Evolutionary conservation across 2,113 vertebrate species (phyloP).

Genomic region (Megaceryle maxima): DNA sequence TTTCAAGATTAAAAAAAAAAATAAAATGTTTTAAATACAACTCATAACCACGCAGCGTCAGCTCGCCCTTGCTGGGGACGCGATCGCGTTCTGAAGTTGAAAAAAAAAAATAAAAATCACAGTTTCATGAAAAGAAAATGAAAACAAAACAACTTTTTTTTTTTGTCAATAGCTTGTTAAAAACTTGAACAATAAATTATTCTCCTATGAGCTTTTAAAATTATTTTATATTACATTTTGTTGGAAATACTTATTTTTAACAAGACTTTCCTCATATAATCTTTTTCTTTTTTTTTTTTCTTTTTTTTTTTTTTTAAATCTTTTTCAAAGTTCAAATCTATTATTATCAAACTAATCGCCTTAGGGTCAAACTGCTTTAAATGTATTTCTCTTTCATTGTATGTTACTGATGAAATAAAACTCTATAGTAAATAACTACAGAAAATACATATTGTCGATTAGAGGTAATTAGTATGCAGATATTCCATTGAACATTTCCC

Average conservation of each 20-base stretch:
- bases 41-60: constrained; percentile 70
- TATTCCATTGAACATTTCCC: constrained; percentile 71
- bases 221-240: constrained; percentile 78
- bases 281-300: neutral
- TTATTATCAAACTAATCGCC: constrained; percentile 71
- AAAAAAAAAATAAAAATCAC: constrained; percentile 62
- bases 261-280: constrained; percentile 49
- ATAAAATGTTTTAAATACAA: constrained; percentile 79
- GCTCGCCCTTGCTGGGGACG: constrained; percentile 62
- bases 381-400: constrained; percentile 58
- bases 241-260: constrained; percentile 64
- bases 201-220: constrained; percentile 67
- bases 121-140: constrained; percentile 84
- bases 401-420: constrained; percentile 74
- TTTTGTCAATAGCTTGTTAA: constrained; percentile 66
- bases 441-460: constrained; percentile 76
- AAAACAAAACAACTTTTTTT: constrained; percentile 67
- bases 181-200: constrained; percentile 74
- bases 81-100: constrained; percentile 72
- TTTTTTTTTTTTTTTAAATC: constrained; percentile 25
- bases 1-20: constrained; percentile 71
- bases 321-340: constrained; percentile 74
- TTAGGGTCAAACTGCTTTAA: constrained; percentile 74
- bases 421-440: constrained; percentile 71
- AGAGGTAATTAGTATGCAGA: constrained; percentile 80